These are phyloP conservation scores for Sebastes glaucus DNA, from an alignment of 2,797 vertebrate species.

Conservation along the genomic window DNA sequence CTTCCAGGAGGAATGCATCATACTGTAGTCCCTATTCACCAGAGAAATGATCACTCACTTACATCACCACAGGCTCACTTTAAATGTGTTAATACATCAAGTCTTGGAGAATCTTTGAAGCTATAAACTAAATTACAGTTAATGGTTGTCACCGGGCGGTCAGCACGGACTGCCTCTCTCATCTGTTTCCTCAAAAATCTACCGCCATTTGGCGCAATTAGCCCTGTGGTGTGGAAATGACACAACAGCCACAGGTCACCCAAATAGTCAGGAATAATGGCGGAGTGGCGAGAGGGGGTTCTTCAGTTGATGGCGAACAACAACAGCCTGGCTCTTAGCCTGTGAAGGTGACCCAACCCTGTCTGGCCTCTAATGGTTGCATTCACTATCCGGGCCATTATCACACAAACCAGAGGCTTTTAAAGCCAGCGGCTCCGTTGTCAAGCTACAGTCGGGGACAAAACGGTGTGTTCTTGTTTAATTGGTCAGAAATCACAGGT, in stretches of 20 bases:
- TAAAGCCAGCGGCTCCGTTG: conserved; percentile 21
- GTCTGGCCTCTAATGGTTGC: conserved; percentile 39
- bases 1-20: conserved; percentile 5
- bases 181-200: conserved; percentile 39
- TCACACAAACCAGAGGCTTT: conserved; percentile 46
- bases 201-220: conserved; percentile 70
- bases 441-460: neutral
- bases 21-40: neutral
- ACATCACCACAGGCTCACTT: conserved; percentile 35
- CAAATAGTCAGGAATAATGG: conserved; percentile 57
- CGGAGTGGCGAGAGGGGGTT: conserved; percentile 7
- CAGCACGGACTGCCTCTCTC: conserved; percentile 23
- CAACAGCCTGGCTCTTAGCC: conserved; percentile 43
- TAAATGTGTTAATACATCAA: conserved; percentile 52
- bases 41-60: neutral
- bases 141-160: conserved; percentile 54
- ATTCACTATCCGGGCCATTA: conserved; percentile 44
- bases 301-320: conserved; percentile 53
- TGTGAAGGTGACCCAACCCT: conserved; percentile 63
- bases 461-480: conserved; percentile 16
- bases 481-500: conserved; percentile 18
- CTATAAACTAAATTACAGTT: conserved; percentile 63
- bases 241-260: conserved; percentile 57
- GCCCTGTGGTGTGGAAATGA: conserved; percentile 69
- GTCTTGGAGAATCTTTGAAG: conserved; percentile 23